Evolutionary conservation across 2,797 vertebrate genomes (phyloP).

Genomic region (Cephalopachus bancanus): DNA sequence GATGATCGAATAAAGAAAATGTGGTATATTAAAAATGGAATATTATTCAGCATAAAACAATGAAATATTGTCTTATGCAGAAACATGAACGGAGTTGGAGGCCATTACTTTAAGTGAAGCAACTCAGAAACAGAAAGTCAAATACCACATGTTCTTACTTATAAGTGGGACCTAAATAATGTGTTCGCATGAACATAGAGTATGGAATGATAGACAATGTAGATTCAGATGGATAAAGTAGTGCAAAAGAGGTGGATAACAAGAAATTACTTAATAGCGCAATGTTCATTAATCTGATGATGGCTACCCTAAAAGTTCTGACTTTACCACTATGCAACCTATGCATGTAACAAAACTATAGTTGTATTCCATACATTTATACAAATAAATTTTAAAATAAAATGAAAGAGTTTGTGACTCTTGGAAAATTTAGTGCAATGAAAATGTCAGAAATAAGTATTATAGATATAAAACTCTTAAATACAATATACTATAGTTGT

Average conservation of each 20-base stretch:
- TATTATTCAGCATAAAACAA: not conserved
- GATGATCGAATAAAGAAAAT: not conserved
- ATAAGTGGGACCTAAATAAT: not conserved
- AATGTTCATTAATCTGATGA: not conserved
- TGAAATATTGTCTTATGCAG: not conserved
- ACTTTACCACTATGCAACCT: not conserved
- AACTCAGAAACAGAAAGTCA: not conserved
- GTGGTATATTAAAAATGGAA: not conserved
- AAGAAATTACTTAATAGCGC: not conserved
- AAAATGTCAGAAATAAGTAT: slow-evolving; percentile 25
- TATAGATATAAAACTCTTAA: slow-evolving; percentile 20
- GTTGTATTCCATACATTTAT: not conserved
- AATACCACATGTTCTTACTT: not conserved
- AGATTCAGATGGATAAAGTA: not conserved
- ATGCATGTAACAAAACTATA: not conserved
- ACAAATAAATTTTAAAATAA: not conserved
- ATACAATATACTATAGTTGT: not conserved
- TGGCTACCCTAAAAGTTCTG: not conserved
- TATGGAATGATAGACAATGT: not conserved
- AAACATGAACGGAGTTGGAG: not conserved
- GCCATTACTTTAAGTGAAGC: not conserved
- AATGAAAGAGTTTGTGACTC: not conserved
- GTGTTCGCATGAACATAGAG: not conserved
- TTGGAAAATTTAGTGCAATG: not conserved
- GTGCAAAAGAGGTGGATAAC: not conserved